Evolutionary conservation across 2,888 invertebrate genomes (phyloP).

Genomic region (Drosophila hamatofila): DNA sequence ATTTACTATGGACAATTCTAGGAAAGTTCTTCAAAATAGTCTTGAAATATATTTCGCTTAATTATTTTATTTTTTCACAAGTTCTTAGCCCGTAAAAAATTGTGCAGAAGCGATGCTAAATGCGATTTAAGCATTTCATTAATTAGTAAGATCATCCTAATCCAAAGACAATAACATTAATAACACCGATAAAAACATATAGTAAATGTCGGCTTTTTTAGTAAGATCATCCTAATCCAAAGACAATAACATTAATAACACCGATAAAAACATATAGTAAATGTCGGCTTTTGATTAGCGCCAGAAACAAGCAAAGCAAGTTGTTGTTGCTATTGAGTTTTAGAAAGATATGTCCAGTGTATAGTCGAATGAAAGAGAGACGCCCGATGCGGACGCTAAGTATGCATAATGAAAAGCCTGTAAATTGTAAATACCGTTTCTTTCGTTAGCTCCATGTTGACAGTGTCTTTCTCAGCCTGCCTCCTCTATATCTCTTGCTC

Average conservation of each 20-base stretch:
- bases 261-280: slow-evolving; percentile 37
- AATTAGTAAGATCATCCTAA: slow-evolving; percentile 24
- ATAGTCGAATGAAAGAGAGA: slow-evolving; percentile 3
- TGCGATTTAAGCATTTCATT: slow-evolving; percentile 1
- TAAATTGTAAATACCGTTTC: slow-evolving; percentile 82
- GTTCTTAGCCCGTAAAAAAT: neutral
- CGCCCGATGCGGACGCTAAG: slow-evolving; percentile 20
- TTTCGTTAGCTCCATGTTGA: slow-evolving; percentile 80
- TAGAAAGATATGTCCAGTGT: neutral
- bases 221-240: slow-evolving; percentile 15
- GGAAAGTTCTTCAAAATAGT: neutral
- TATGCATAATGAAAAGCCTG: slow-evolving; percentile 62
- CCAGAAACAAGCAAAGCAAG: slow-evolving; percentile 29
- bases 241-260: slow-evolving; percentile 26
- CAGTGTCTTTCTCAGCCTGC: slow-evolving; percentile 14
- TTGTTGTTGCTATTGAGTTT: slow-evolving; percentile 31
- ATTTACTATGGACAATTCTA: neutral
- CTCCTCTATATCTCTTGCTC: neutral
- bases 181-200: slow-evolving; percentile 29
- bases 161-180: slow-evolving; percentile 20
- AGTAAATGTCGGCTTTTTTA: slow-evolving; percentile 44
- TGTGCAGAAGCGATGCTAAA: slow-evolving; percentile 5
- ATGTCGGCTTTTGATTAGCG: slow-evolving; percentile 44
- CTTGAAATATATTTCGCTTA: neutral
- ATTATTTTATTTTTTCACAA: neutral